Conservation (phyloP, 2,113 vertebrate species). For the Indicator indicator region DNA sequence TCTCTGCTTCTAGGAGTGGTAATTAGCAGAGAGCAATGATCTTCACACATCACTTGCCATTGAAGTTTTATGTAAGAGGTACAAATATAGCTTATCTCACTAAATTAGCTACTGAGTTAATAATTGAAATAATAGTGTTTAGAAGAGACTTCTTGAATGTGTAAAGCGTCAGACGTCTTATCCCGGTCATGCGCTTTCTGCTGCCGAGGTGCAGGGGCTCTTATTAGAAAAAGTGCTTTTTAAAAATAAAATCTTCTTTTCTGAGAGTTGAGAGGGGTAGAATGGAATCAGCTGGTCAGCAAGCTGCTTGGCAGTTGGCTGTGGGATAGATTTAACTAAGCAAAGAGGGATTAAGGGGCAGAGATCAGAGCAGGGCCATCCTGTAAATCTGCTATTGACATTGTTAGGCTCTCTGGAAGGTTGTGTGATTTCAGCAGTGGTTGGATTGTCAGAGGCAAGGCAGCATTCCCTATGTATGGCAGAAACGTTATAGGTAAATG, state of each 20-base stretch:
- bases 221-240: neutral
- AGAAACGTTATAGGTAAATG: fast-evolving
- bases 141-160: neutral
- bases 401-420: neutral
- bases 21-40: constrained; percentile 29
- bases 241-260: neutral
- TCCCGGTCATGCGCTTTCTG: neutral
- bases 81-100: neutral
- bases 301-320: neutral
- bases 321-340: neutral
- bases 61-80: neutral
- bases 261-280: neutral
- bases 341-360: neutral
- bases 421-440: fast-evolving
- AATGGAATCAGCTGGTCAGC: neutral
- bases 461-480: neutral
- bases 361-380: neutral
- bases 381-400: neutral
- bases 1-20: neutral
- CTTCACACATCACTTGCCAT: constrained; percentile 1
- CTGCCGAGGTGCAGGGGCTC: fast-evolving
- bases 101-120: neutral
- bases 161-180: neutral
- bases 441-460: neutral
- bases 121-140: constrained; percentile 3